phyloP scores from a whole-genome alignment of 1,140 invertebrate species.

The Ptiloglossa arizonensis region DNA sequence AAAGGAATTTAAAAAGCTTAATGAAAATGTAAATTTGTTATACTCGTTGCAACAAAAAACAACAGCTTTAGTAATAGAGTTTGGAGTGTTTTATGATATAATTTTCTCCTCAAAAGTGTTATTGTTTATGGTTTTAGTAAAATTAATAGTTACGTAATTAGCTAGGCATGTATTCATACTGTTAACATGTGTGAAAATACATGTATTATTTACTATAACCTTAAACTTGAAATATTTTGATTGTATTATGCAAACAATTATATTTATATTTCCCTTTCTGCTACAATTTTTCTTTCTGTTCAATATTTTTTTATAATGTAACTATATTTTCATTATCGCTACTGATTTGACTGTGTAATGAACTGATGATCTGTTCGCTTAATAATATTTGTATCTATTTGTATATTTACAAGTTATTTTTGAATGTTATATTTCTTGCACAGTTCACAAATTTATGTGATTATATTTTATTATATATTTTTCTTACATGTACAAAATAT shows the following conservation, averaged over 20 bases:
- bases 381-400: not conserved
- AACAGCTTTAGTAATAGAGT: not conserved
- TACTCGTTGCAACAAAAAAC: not conserved
- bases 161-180: not conserved
- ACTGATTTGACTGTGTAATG: too few species aligned
- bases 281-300: too few species aligned
- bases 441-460: too few species aligned
- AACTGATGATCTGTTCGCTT: not conserved
- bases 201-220: conserved; percentile 3
- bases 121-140: not conserved
- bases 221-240: not conserved
- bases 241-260: not conserved
- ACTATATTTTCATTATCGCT: too few species aligned
- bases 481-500: too few species aligned
- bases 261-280: not conserved
- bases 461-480: too few species aligned
- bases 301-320: too few species aligned
- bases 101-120: not conserved
- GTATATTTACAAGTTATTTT: not conserved
- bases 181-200: not conserved
- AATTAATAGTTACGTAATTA: not conserved
- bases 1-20: not conserved
- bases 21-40: not conserved
- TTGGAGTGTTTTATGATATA: not conserved
- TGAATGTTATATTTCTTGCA: too few species aligned